Evolutionary conservation across 2,888 invertebrate genomes (phyloP), one percentile per base, ranked within the genome.

Genomic region (Lasius platythorax): DNA sequence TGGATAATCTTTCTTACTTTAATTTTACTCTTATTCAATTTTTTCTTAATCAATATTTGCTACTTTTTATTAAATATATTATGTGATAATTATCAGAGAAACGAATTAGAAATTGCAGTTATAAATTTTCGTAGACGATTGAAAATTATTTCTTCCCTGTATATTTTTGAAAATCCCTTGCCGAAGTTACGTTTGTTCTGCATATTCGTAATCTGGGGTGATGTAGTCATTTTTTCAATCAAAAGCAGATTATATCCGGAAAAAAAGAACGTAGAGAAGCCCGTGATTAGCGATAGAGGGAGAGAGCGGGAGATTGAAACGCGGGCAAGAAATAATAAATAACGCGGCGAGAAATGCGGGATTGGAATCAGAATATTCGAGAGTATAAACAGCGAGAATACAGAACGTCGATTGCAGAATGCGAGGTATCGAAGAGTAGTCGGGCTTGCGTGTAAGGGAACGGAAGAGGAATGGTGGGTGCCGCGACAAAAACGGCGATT

Each of bases 401-500:
- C 50, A n/a, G n/a, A 53, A 53, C 53, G 53, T 53, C 53, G 53
- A 53, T 53, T 53, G 53, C 53, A 46, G 53, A 8, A 43, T 50
- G 73, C 76, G 66, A 83, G 64, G 72, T 66, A 81, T 83, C 12
- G 61, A 67, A 68, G 75, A 87, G 18, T 53, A 18, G 83, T 70
- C 58, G 84, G 75, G 73, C 37, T 72, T 63, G 79, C 50, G 82
- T 61, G 82, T 79, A 84, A 84, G 86, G 81, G 87, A 68, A 83
- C 70, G 86, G 81, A 89, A 91, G 89, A 91, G 90, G 87, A 91
- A 92, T 89, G 91, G 90, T 89, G 84, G 87, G 90, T 85, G 87
- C 88, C 83, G 87, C 88, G 91, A 92, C 92, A 94, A 94, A 94
- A 94, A 94, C 91, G 93, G 88, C 93, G 93, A 94, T 94, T 94